These are phyloP conservation scores for Camelus dromedarius DNA, from an alignment of 2,113 vertebrate species.

Conservation along the genomic window DNA sequence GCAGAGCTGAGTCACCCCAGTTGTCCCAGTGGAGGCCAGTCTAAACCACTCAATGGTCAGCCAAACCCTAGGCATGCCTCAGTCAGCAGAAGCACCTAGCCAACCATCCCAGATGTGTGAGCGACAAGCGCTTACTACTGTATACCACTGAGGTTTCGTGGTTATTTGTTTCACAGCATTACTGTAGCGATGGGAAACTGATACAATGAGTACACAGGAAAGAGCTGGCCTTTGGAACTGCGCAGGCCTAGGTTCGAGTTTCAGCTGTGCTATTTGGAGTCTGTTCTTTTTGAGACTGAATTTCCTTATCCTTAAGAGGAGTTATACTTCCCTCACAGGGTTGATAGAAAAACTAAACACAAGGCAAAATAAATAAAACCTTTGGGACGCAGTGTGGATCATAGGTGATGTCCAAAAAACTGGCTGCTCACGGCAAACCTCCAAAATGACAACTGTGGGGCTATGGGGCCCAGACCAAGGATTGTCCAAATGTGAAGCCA, in stretches of 20 bases:
- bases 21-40: neutral
- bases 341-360: constrained; percentile 4
- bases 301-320: neutral
- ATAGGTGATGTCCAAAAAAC: neutral
- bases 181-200: too few relatives aligned
- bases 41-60: neutral
- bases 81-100: neutral
- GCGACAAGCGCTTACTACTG: neutral
- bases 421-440: neutral
- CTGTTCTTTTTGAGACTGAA: neutral
- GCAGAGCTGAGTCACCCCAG: neutral
- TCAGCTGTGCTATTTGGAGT: neutral
- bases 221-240: neutral
- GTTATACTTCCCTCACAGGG: neutral
- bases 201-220: fast-evolving
- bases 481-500: neutral
- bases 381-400: neutral
- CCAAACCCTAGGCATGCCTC: neutral
- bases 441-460: neutral
- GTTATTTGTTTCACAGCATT: neutral
- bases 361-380: neutral
- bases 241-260: neutral
- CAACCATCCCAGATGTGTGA: neutral
- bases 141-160: neutral
- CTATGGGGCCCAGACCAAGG: neutral